phyloP scores from a whole-genome alignment of 30 jellyfish, hydroid and myxozoan species.

The Phacellophora camtschatica region DNA sequence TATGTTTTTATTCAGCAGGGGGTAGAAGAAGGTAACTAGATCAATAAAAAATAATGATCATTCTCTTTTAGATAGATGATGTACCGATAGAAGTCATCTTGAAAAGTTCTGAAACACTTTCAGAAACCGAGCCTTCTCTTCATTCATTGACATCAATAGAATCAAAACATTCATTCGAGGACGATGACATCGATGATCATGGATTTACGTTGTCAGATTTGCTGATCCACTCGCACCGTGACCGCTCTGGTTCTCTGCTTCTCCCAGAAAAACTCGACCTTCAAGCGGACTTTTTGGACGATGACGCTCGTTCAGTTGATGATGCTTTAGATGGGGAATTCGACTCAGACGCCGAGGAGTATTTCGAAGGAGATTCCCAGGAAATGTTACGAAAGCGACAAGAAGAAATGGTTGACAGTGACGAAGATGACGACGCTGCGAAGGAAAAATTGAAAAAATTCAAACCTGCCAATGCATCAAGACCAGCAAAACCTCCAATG shows the following conservation, averaged over 20 bases:
- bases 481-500: neutral
- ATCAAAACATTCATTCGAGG: neutral
- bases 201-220: constrained; percentile 68
- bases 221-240: constrained; percentile 52
- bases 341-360: constrained; percentile 52
- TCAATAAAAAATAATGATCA: too few relatives aligned
- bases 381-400: constrained; percentile 45
- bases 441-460: too few relatives aligned
- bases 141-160: constrained; percentile 55
- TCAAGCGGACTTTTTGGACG: constrained; percentile 86
- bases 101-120: constrained; percentile 58
- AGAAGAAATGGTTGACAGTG: constrained; percentile 76
- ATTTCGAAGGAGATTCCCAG: constrained; percentile 48
- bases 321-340: constrained; percentile 59
- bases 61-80: constrained; percentile 48
- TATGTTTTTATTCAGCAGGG: too few relatives aligned
- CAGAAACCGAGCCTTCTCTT: constrained; percentile 56
- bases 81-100: constrained; percentile 48
- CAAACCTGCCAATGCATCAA: neutral
- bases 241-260: constrained; percentile 65
- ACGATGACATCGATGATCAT: constrained; percentile 37
- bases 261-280: constrained; percentile 89
- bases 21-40: too few relatives aligned
- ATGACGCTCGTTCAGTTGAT: constrained; percentile 67
- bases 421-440: constrained; percentile 60